Base-by-base conservation (phyloP, 1,140 invertebrate species). In the Agrilus planipennis region DNA sequence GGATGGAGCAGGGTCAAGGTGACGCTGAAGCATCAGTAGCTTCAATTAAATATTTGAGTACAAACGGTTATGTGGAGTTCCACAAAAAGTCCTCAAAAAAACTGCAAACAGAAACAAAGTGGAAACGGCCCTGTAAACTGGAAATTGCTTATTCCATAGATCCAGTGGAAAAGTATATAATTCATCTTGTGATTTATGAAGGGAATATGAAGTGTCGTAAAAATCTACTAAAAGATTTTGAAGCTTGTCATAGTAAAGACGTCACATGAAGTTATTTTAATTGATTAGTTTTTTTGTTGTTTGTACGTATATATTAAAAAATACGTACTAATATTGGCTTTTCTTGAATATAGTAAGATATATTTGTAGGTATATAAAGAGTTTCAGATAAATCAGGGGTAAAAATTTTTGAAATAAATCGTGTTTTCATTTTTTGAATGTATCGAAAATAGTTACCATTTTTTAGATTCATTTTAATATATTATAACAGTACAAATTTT, bases 41-140 rank as follows among this genome's bases (percentile, higher is more conserved):
- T 19, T 14, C 16, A 31, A 27, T 51, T 7, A 54, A 53, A 41
- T 58, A 48, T 39, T 21, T 56, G 10, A 44, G 44, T 7, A 35
- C 65, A 25, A 64, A 66, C 45, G 71, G 71, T 18, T 61, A 63
- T 36, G 55, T 74, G 30, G 64, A 71, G 45, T 74, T 73, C 51
- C 62, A 60, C 29, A 66, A 61, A 52, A 61, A 60, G 5, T 67
- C 63, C 48, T 61, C 63, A 35, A 71, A 62, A 49, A 59, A 66
- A 36, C 61, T 62, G 34, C 53, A 60, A 4, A 60, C 61, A 19
- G 55, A 64, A 34, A 64, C 65, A 27, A 72, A 69, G 45, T 75
- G 71, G 71, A 61, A 68, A 32, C 57, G 72, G 20, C 69, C 71
- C 23, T 72, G 69, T 50, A 73, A 70, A 52, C 50, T 73, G 20